Evolutionary conservation across 2,888 invertebrate genomes (phyloP).

Genomic region (Serrognathus titanus): DNA sequence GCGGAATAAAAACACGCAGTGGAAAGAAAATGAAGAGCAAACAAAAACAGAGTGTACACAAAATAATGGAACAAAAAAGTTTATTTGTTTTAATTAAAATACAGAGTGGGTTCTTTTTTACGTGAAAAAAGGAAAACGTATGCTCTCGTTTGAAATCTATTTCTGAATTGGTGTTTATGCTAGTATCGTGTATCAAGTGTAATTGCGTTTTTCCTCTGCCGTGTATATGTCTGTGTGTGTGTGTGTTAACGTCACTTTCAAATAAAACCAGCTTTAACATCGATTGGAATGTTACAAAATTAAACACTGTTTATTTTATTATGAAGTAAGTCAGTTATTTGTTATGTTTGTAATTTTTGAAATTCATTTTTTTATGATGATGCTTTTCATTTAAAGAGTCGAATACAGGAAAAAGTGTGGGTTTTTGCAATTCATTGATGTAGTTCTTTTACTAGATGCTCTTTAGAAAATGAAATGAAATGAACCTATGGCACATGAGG

Average conservation of each 20-base stretch:
- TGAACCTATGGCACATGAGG: too few relatives aligned
- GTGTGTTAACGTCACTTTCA: constrained; percentile 1
- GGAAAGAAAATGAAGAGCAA: constrained; percentile 1
- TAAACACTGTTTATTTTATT: too few relatives aligned
- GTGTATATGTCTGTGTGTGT: background rate
- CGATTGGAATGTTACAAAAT: too few relatives aligned
- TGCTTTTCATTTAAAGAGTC: too few relatives aligned
- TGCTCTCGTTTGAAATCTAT: constrained; percentile 6
- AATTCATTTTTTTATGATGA: too few relatives aligned
- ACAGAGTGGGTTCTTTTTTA: constrained; percentile 1
- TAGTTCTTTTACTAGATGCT: too few relatives aligned
- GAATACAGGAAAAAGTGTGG: too few relatives aligned
- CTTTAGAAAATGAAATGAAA: too few relatives aligned
- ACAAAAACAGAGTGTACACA: constrained; percentile 6
- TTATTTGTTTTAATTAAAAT: constrained; percentile 10
- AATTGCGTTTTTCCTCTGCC: constrained; percentile 1
- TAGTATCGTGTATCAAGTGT: background rate
- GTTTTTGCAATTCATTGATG: too few relatives aligned
- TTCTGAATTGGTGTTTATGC: background rate
- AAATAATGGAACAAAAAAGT: constrained; percentile 6
- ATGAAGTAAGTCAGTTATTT: too few relatives aligned
- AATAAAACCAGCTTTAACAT: background rate
- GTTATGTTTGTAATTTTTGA: too few relatives aligned
- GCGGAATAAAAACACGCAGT: background rate
- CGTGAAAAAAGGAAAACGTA: constrained; percentile 3